phyloP scores from a whole-genome alignment of 2,113 vertebrate genomes.

The Sinocyclocheilus maitianheensis region DNA sequence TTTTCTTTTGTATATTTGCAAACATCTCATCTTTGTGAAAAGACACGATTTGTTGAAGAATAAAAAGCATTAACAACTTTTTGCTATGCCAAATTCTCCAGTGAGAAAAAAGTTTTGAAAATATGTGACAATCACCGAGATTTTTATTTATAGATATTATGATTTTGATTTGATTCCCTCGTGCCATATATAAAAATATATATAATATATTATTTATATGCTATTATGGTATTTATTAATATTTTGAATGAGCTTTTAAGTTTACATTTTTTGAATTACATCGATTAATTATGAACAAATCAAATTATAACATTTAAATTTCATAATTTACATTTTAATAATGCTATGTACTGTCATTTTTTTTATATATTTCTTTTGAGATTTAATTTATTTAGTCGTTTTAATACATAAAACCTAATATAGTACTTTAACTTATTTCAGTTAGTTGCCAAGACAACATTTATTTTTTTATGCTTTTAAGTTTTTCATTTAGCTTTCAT shows the following conservation, averaged over 20 bases:
- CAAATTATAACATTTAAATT: too few relatives aligned
- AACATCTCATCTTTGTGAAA: not conserved
- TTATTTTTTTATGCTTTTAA: not conserved
- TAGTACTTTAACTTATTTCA: not conserved
- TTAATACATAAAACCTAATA: not conserved
- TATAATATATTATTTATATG: not conserved
- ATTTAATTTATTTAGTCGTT: too few relatives aligned
- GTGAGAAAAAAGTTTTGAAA: too few relatives aligned
- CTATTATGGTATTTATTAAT: not conserved
- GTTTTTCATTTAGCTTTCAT: not conserved
- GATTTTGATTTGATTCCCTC: too few relatives aligned
- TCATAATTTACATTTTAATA: not conserved
- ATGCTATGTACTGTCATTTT: not conserved
- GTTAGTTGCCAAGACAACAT: too few relatives aligned
- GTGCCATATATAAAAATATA: too few relatives aligned
- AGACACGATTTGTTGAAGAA: not conserved
- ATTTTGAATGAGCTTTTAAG: not conserved
- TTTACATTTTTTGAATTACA: too few relatives aligned
- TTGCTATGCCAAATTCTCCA: not conserved
- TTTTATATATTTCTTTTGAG: too few relatives aligned
- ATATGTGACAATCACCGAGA: too few relatives aligned
- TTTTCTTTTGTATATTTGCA: not conserved
- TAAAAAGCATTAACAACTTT: not conserved
- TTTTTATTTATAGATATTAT: too few relatives aligned
- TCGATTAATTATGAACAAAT: too few relatives aligned